Percentiles rank a stretch among this genome's conserved stretches.
Evolutionary conservation across 2,888 invertebrate genomes (phyloP).

Genomic region (Eupithecia abbreviata): DNA sequence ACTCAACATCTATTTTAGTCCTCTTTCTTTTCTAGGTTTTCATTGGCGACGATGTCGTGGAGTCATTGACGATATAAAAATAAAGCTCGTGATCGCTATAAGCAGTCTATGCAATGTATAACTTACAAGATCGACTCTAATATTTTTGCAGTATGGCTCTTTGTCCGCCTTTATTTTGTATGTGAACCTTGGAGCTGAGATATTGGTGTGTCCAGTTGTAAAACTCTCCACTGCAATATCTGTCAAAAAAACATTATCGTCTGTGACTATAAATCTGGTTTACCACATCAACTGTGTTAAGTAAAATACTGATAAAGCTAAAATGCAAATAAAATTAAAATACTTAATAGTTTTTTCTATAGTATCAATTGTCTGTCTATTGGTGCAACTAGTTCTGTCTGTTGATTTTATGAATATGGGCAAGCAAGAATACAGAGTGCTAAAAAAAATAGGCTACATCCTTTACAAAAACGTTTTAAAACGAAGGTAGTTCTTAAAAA

Average conservation of each 20-base stretch:
- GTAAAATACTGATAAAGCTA: too few relatives aligned
- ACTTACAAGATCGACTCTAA: slow-evolving; percentile 54
- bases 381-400: background rate
- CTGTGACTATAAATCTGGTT: too few relatives aligned
- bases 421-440: background rate
- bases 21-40: background rate
- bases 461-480: too few relatives aligned
- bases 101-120: background rate
- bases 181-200: slow-evolving; percentile 37
- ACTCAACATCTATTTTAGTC: too few relatives aligned
- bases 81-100: background rate
- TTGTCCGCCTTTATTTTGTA: slow-evolving; percentile 42
- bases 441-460: background rate
- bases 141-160: slow-evolving; percentile 39
- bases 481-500: background rate
- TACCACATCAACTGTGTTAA: too few relatives aligned
- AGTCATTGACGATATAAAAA: background rate
- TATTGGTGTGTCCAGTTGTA: slow-evolving; percentile 11
- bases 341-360: too few relatives aligned
- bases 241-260: slow-evolving; percentile 36
- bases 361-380: too few relatives aligned
- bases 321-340: too few relatives aligned
- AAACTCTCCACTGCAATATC: slow-evolving; percentile 45
- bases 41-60: background rate
- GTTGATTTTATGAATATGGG: background rate